Evolutionary conservation across 2,113 vertebrate species (phyloP).

Genomic region (Saguinus imperator): DNA sequence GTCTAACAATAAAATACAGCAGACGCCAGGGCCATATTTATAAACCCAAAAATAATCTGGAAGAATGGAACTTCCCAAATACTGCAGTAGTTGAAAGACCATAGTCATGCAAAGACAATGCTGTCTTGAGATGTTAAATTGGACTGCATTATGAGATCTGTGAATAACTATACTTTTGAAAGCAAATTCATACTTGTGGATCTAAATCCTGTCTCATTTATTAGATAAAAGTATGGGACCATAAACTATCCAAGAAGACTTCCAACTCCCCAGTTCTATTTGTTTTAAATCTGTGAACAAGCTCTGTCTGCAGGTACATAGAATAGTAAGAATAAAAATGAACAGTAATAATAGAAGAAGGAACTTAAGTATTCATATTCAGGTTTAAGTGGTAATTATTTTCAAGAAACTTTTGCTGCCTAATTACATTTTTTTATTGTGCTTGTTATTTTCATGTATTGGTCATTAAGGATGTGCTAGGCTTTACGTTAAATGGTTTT

Average conservation of each 20-base stretch:
- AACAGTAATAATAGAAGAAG: background rate
- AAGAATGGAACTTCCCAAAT: background rate
- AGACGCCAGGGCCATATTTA: background rate
- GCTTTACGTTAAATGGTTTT: conserved; percentile 20
- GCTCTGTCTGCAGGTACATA: background rate
- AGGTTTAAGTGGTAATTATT: background rate
- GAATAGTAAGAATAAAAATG: background rate
- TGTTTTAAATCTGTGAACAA: background rate
- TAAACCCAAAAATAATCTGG: background rate
- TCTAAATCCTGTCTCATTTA: background rate
- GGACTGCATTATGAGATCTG: background rate
- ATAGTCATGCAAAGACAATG: background rate
- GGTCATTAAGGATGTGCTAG: background rate
- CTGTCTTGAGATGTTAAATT: background rate
- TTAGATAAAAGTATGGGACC: background rate
- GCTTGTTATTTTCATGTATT: background rate
- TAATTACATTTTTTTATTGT: background rate
- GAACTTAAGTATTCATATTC: background rate
- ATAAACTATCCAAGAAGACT: background rate
- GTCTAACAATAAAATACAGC: background rate
- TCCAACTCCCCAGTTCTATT: background rate
- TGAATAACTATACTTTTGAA: background rate
- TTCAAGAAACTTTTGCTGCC: background rate
- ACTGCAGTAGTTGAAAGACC: background rate
- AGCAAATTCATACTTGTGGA: background rate